Evolutionary conservation across 1,140 invertebrate genomes (phyloP).

Genomic region (Hesperophylax magnus): DNA sequence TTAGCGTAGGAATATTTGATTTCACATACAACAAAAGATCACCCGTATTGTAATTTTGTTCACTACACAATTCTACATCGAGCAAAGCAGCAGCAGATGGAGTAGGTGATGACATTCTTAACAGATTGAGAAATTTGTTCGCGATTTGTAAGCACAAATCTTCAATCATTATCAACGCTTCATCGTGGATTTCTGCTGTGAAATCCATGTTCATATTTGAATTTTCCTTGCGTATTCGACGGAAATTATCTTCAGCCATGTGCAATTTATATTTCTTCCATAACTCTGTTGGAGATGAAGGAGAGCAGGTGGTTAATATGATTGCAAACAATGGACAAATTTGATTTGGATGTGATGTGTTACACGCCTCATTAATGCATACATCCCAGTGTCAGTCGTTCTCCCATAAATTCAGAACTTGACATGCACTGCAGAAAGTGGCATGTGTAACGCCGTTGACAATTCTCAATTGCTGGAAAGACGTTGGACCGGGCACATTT

Average conservation of each 20-base stretch:
- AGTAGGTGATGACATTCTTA: too few relatives aligned
- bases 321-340: not conserved
- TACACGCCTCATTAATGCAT: not conserved
- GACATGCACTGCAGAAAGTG: not conserved
- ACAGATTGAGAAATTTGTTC: too few relatives aligned
- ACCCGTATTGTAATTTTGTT: too few relatives aligned
- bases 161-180: too few relatives aligned
- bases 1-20: too few relatives aligned
- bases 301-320: not conserved
- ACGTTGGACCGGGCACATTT: slow-evolving; percentile 5
- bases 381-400: not conserved
- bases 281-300: not conserved
- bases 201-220: too few relatives aligned
- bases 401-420: not conserved
- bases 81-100: too few relatives aligned
- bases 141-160: too few relatives aligned
- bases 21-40: too few relatives aligned
- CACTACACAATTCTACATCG: too few relatives aligned
- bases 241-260: slow-evolving; percentile 59
- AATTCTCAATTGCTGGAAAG: not conserved
- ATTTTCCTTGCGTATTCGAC: too few relatives aligned
- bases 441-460: not conserved
- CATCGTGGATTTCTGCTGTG: too few relatives aligned
- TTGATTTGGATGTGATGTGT: not conserved
- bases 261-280: not conserved